Base-by-base conservation (phyloP, 2,113 vertebrate genomes). In the Istiophorus platypterus region DNA sequence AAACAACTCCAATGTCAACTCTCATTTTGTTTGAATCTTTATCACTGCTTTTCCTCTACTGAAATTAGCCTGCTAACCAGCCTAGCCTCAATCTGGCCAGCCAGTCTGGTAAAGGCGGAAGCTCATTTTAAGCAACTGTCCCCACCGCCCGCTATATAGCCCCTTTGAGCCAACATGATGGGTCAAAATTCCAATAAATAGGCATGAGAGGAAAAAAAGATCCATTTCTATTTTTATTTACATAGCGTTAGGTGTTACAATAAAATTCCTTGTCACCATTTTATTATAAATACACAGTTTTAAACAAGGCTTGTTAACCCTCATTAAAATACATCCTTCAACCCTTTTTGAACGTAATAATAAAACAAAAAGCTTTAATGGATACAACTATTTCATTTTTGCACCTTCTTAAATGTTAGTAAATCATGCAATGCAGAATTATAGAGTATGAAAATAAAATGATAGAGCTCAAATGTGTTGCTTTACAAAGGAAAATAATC, bases 351-450 rank as follows among this genome's bases (percentile, higher is more conserved):
- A 92, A 88, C 58, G 11, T 63, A 88, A 85, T 54, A 89, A 84
- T 70, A 91, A 86, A 89, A 88, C 51, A 90, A 91, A 91, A 81
- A 41, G 78, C 59, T 84, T 88, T 41, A 78, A 85, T 89, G 73
- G 84, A 77, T 90, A 87, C 27, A 80, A 61, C 76, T 67, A 79
- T 80, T 80, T 87, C 39, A 80, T 84, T 63, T 82, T 90, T 90
- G 82, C 82, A 85, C 85, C 76, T 74, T 91, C 12, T 89, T 85
- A 83, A 86, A 84, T 88, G 90, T 94, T 91, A 95, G 85, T 91
- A 89, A 90, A 93, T 88, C 93, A 95, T 94, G 93, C 93, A 91
- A 91, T 92, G 86, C 92, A 81, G 61, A 88, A 89, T 87, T 83
- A 87, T 89, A 82, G 27, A 78, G 78, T 89, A 92, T 27, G 87